A percentile compares a stretch with the other conserved stretches of the same genome.
Evolutionary conservation across 2,888 invertebrate genomes (phyloP).

Genomic region (Caenorhabditis plicata): DNA sequence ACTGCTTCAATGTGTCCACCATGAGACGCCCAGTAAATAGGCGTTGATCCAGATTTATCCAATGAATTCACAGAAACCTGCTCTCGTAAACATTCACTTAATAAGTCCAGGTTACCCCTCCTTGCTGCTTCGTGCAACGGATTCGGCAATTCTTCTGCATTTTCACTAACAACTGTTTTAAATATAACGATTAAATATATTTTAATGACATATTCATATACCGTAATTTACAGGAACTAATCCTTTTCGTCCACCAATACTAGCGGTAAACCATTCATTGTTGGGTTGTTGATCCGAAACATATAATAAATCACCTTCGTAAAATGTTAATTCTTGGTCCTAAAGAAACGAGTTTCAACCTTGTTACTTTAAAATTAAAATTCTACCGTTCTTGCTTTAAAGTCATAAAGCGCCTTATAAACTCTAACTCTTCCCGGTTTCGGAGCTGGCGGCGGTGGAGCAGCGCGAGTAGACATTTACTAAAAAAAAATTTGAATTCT

Average conservation of each 20-base stretch:
- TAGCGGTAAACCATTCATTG: conserved; percentile 51
- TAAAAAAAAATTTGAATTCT: too few relatives aligned
- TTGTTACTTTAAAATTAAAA: neutral
- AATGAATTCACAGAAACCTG: conserved; percentile 73
- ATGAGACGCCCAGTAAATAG: conserved; percentile 74
- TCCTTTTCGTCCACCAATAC: conserved; percentile 47
- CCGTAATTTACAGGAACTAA: conserved; percentile 52
- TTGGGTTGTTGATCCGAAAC: conserved; percentile 52
- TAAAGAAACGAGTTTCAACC: conserved; percentile 3
- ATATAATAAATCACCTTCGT: conserved; percentile 72
- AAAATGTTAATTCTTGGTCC: conserved; percentile 72
- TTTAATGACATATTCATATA: conserved; percentile 14
- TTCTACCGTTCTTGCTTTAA: conserved; percentile 46
- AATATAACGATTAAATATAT: too few relatives aligned
- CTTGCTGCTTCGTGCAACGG: conserved; percentile 75
- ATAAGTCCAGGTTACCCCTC: conserved; percentile 72
- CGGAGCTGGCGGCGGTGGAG: conserved; percentile 51
- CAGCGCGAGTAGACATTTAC: conserved; percentile 2
- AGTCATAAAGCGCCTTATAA: conserved; percentile 53
- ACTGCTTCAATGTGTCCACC: conserved; percentile 73
- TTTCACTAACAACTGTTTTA: conserved; percentile 56
- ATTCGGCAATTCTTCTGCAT: conserved; percentile 70
- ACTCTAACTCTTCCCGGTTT: conserved; percentile 62
- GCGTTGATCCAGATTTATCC: conserved; percentile 74
- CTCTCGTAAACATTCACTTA: conserved; percentile 72